These are phyloP conservation scores for Leptinotarsa lineolata DNA, from an alignment of 1,140 invertebrate genomes.

Conservation along the genomic window DNA sequence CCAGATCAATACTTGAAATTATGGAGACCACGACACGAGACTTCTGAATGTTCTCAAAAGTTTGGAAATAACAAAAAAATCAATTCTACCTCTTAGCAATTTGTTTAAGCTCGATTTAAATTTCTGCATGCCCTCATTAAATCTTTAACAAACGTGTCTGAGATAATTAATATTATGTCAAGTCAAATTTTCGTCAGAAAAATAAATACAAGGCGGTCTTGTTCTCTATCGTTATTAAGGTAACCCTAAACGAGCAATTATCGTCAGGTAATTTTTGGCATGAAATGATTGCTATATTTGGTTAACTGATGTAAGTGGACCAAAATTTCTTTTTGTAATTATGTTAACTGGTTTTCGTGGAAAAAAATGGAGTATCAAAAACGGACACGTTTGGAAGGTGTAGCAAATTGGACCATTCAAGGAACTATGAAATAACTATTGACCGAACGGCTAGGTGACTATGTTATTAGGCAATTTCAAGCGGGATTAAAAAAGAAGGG, in stretches of 20 bases:
- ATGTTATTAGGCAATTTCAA: no score
- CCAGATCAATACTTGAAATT: no score
- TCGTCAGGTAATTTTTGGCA: neutral
- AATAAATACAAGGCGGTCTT: neutral
- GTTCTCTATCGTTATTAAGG: slow-evolving; percentile 2
- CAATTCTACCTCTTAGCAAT: no score
- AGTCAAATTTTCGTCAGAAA: neutral
- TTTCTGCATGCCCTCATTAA: neutral
- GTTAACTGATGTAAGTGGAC: neutral
- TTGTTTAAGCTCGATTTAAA: no score
- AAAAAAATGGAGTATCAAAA: neutral
- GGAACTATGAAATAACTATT: neutral
- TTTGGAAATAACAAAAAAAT: no score
- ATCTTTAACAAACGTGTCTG: neutral
- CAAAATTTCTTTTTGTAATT: neutral
- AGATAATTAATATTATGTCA: neutral
- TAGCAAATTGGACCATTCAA: slow-evolving; percentile 1
- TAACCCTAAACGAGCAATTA: neutral
- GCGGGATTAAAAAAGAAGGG: no score
- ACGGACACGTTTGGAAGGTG: neutral
- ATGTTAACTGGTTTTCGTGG: slow-evolving; percentile 8
- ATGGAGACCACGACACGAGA: no score
- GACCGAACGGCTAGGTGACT: no score
- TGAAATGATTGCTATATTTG: slow-evolving; percentile 1
- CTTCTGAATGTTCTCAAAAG: no score